Evolutionary conservation across 2,113 vertebrate genomes (phyloP).

Genomic region (Amphiprion percula): DNA sequence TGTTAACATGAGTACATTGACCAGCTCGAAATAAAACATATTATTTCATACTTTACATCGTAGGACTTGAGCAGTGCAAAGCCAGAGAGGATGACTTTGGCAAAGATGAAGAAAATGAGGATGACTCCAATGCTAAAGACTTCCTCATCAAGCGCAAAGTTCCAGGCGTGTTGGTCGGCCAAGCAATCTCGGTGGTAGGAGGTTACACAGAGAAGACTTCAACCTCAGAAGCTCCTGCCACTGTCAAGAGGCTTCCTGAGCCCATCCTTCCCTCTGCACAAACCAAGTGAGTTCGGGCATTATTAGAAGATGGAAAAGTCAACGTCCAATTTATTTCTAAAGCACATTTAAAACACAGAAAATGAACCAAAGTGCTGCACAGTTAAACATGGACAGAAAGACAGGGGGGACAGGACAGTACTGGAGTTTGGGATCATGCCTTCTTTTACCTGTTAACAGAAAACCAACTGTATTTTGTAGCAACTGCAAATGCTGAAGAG

Average conservation of each 20-base stretch:
- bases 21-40: too few relatives aligned
- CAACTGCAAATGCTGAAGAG: too few relatives aligned
- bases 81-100: conserved; percentile 73
- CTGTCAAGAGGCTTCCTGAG: conserved; percentile 89
- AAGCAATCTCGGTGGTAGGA: conserved; percentile 93
- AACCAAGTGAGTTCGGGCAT: conserved; percentile 83
- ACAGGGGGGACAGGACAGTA: too few relatives aligned
- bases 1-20: too few relatives aligned
- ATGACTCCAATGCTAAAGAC: conserved; percentile 80
- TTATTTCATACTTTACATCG: not conserved
- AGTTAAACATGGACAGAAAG: too few relatives aligned
- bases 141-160: conserved; percentile 89
- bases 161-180: conserved; percentile 85
- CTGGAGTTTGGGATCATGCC: too few relatives aligned
- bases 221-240: conserved; percentile 60
- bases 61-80: conserved; percentile 91
- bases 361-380: too few relatives aligned
- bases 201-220: conserved; percentile 76
- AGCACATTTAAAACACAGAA: too few relatives aligned
- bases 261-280: conserved; percentile 90
- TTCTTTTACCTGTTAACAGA: too few relatives aligned
- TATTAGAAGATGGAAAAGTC: not conserved
- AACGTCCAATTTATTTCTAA: too few relatives aligned
- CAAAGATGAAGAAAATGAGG: conserved; percentile 77
- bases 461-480: too few relatives aligned